phyloP scores from a whole-genome alignment of 2,888 invertebrate species.

The Drosophila heteroneura region DNA sequence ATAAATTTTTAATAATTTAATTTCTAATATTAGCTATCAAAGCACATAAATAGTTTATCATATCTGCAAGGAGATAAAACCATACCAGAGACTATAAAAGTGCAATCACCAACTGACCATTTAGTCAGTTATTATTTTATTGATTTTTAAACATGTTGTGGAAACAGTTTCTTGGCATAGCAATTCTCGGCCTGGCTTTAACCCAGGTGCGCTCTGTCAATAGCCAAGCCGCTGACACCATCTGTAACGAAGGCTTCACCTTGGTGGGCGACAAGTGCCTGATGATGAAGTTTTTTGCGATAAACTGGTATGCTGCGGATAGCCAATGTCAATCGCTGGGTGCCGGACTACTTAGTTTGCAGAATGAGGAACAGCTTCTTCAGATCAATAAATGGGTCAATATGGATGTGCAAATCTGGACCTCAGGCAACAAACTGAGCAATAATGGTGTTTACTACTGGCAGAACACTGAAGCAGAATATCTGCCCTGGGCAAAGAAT shows the following conservation, averaged over 20 bases:
- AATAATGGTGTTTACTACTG: background rate
- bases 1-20: background rate
- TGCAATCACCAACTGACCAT: background rate
- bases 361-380: background rate
- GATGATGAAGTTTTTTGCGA: background rate
- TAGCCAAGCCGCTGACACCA: background rate
- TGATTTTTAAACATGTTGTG: background rate
- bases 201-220: background rate
- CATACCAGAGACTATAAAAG: background rate
- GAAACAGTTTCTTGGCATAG: background rate
- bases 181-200: background rate
- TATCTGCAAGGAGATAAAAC: background rate
- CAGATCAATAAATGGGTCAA: background rate
- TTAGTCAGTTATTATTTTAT: background rate
- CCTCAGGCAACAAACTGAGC: slow-evolving; percentile 48
- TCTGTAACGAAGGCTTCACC: background rate
- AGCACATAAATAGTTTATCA: background rate
- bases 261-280: background rate
- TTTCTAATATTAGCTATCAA: background rate
- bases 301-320: background rate
- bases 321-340: background rate
- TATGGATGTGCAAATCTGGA: slow-evolving; percentile 33
- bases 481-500: slow-evolving; percentile 40
- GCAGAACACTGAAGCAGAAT: slow-evolving; percentile 8
- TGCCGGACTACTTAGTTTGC: background rate